Evolutionary conservation across 2,888 invertebrate species (phyloP).

Genomic region (Drosophila anceps): DNA sequence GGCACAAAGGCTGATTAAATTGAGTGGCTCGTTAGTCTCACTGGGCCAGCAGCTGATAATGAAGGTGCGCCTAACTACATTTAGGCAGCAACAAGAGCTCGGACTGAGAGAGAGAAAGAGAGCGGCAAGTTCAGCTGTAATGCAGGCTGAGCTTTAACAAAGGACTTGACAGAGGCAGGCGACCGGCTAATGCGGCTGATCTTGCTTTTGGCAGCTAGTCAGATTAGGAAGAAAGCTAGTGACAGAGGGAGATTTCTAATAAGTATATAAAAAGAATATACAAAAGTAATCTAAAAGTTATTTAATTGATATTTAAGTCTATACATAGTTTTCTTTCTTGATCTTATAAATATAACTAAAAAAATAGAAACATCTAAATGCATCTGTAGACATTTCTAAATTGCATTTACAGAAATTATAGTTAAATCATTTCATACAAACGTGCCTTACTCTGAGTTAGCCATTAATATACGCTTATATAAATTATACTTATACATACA

Average conservation of each 20-base stretch:
- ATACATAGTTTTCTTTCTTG: too few relatives aligned
- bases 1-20: conserved; percentile 53
- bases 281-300: background rate
- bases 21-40: conserved; percentile 47
- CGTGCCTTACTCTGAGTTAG: background rate
- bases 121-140: background rate
- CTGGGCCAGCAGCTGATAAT: conserved; percentile 22
- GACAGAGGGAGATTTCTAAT: background rate
- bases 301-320: too few relatives aligned
- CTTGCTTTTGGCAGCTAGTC: conserved; percentile 8
- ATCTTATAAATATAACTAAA: too few relatives aligned
- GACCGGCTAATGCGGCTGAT: conserved; percentile 8
- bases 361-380: background rate
- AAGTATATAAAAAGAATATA: background rate
- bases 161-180: conserved; percentile 10
- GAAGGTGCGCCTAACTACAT: conserved; percentile 37
- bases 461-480: background rate
- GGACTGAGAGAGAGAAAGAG: background rate
- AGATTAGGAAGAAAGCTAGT: background rate
- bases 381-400: background rate
- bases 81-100: conserved; percentile 4
- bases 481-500: background rate
- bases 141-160: conserved; percentile 38
- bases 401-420: background rate
- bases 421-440: background rate